Base-by-base conservation (phyloP, 2,113 vertebrate genomes). In the Anoplopoma fimbria region DNA sequence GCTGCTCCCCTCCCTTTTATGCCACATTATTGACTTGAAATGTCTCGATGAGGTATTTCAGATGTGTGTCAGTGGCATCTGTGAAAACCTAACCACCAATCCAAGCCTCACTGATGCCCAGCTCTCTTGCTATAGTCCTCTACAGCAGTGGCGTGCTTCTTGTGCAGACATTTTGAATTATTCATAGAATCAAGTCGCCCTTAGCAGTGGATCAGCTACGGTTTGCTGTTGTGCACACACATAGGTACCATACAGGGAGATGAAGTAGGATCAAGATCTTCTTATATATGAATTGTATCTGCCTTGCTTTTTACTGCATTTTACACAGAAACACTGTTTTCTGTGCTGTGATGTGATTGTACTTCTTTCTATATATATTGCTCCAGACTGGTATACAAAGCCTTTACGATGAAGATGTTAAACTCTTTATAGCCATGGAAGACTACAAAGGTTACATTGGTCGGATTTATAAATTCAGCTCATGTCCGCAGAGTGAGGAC, bases 141-240 rank as follows among this genome's bases (percentile, higher is more conserved):
- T 81, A 47, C 73, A 82, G 88, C 86, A 62, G 58, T 82, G 83
- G 75, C 81, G 81, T 86, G 77, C 63, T 79, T 89, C 77, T 84
- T 84, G 55, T 77, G 82, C 75, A 79, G 81, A 78, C 75, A 69
- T 81, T 86, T 85, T 94, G 84, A 93, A 94, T 94, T 84, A 93
- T 93, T 93, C 82, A 92, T 91, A 80, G 83, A 80, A 74, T 88
- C 57, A 71, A 75, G 74, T 86, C 69, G 69, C 78, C 87, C 65
- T 77, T 33, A 91, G 86, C 86, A 68, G 75, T 68, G 73, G 81
- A 87, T 90, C 49, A 33, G 79, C 73, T 61, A 61, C 17, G 42
- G 49, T 84, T 84, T 79, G 62, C 82, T 76, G 57, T 42, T 27
- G 36, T 79, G 81, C 42, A 57, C 58, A 49, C 47, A 55, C 69